Evolutionary conservation across 2,113 vertebrate species (phyloP).

Genomic region (Seriola dumerili): DNA sequence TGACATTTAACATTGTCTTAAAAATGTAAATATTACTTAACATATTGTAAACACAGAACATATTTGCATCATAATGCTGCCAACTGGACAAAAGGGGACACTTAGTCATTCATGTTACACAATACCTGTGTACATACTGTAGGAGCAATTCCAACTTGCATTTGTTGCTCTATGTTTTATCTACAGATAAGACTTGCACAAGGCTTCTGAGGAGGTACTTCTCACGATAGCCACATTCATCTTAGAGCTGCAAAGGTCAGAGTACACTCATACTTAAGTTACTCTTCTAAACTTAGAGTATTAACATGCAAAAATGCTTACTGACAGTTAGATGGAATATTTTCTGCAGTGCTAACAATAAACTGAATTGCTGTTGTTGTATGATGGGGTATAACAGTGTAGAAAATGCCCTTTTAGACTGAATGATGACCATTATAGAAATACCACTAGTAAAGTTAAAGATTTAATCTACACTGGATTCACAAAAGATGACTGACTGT

Average conservation of each 20-base stretch:
- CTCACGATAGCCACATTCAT: background rate
- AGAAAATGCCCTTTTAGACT: background rate
- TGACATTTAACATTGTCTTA: background rate
- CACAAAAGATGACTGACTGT: background rate
- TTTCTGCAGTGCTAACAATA: background rate
- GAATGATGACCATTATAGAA: too few relatives aligned
- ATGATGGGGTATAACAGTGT: background rate
- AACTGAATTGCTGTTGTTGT: background rate
- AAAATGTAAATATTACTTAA: background rate
- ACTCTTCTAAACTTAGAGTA: background rate
- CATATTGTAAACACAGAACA: background rate
- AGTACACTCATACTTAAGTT: background rate
- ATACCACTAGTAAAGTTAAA: background rate
- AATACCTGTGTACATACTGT: background rate
- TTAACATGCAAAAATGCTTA: background rate
- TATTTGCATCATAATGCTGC: background rate
- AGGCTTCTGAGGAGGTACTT: background rate
- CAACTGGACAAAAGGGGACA: background rate
- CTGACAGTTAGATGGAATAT: background rate
- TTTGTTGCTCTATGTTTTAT: conserved; percentile 13
- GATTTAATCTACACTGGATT: background rate
- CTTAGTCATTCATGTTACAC: background rate
- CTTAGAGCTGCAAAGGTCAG: background rate
- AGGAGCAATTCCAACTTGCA: background rate
- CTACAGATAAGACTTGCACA: conserved; percentile 18